Evolutionary conservation across 2,888 invertebrate genomes (phyloP).

Genomic region (Mantis religiosa): DNA sequence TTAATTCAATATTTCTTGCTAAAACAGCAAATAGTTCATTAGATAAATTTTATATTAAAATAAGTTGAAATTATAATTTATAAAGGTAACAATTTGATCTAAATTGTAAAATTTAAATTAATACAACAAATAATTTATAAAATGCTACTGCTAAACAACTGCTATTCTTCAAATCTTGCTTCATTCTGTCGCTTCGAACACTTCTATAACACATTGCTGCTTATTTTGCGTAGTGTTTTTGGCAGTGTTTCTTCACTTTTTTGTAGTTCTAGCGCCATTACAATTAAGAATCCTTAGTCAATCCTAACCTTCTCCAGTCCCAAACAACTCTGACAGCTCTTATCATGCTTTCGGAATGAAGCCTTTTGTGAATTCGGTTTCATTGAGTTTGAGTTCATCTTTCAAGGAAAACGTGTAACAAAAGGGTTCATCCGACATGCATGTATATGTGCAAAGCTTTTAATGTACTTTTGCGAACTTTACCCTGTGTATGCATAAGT

Average conservation of each 20-base stretch:
- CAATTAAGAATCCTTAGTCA: not conserved
- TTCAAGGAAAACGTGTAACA: not conserved
- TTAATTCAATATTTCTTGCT: not conserved
- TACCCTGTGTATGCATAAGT: not conserved
- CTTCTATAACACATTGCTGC: not conserved
- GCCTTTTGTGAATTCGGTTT: not conserved
- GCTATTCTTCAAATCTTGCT: not conserved
- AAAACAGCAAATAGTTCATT: not conserved
- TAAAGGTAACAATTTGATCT: not conserved
- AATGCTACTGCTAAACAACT: not conserved
- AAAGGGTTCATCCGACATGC: not conserved
- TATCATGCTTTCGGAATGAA: not conserved
- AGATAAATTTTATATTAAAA: not conserved
- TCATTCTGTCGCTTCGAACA: not conserved
- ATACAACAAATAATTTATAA: not conserved
- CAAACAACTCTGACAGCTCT: not conserved
- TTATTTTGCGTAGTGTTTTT: not conserved
- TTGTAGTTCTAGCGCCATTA: not conserved
- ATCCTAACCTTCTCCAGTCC: not conserved
- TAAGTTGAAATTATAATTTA: not conserved
- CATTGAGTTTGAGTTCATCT: not conserved
- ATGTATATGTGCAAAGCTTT: not conserved
- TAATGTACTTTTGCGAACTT: not conserved
- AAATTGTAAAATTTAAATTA: not conserved
- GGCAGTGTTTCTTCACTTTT: not conserved